phyloP scores from a whole-genome alignment of 1,140 invertebrate species.

The Drepana arcuata region DNA sequence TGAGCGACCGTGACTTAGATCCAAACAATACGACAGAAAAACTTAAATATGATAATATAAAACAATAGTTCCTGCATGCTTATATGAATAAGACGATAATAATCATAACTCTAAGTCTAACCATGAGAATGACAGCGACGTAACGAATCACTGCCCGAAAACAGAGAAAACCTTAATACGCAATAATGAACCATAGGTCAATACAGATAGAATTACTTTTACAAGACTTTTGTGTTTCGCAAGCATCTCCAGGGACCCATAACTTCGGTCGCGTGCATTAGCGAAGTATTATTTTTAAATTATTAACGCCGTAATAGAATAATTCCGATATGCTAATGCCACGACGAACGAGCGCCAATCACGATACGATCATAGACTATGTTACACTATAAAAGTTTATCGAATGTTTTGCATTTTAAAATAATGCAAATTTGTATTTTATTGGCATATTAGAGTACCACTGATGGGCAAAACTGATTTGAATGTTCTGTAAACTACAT shows the following conservation, averaged over 20 bases:
- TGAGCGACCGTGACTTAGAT: too few relatives aligned
- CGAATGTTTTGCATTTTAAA: too few relatives aligned
- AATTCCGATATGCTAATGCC: slow-evolving; percentile 49
- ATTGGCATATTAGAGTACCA: too few relatives aligned
- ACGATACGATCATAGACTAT: slow-evolving; percentile 25
- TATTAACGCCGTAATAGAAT: slow-evolving; percentile 50
- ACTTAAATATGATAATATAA: background rate
- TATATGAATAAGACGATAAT: slow-evolving; percentile 29
- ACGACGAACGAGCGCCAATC: slow-evolving; percentile 30
- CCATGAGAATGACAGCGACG: too few relatives aligned
- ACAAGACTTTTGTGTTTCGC: slow-evolving; percentile 4
- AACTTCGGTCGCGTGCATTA: slow-evolving; percentile 40
- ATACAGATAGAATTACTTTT: too few relatives aligned
- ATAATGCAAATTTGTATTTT: too few relatives aligned
- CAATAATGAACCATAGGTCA: too few relatives aligned
- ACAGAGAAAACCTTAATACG: too few relatives aligned
- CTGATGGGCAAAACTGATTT: too few relatives aligned
- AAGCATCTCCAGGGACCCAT: slow-evolving; percentile 40
- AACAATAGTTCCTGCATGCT: slow-evolving; percentile 2
- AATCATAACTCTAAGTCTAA: slow-evolving; percentile 26
- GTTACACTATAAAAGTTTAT: too few relatives aligned
- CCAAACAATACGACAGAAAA: too few relatives aligned
- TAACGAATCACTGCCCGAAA: slow-evolving; percentile 3
- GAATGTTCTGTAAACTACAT: too few relatives aligned
- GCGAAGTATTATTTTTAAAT: slow-evolving; percentile 51